Conservation (phyloP, 2,888 invertebrate genomes). For the Drosophila siamana region DNA sequence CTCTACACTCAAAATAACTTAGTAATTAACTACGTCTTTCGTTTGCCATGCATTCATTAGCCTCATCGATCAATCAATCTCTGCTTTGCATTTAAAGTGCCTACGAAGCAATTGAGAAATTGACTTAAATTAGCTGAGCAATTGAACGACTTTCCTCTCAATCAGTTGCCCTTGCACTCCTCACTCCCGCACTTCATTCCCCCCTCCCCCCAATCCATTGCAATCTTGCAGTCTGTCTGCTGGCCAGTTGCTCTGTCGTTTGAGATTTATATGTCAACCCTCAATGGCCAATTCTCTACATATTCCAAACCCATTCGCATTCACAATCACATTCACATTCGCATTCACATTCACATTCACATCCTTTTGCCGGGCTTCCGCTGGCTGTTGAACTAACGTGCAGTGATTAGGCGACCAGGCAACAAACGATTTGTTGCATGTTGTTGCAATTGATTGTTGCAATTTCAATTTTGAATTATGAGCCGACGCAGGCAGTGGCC, state of each 20-base stretch:
- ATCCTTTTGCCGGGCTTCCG: conserved; percentile 63
- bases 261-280: conserved; percentile 69
- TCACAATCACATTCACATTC: conserved; percentile 25
- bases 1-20: too few species aligned
- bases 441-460: conserved; percentile 84
- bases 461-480: conserved; percentile 84
- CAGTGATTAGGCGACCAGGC: conserved; percentile 77
- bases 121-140: conserved; percentile 41
- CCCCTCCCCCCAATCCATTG: too few species aligned
- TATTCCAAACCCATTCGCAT: conserved; percentile 11
- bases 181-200: not conserved
- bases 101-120: conserved; percentile 25
- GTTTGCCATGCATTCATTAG: not conserved
- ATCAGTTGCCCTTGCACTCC: not conserved
- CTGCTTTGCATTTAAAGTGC: not conserved
- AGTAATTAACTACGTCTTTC: too few species aligned
- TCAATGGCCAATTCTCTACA: conserved; percentile 34
- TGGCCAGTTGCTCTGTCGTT: conserved; percentile 15
- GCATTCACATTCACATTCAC: conserved; percentile 42
- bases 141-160: conserved; percentile 20
- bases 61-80: conserved; percentile 17
- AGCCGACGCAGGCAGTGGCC: conserved; percentile 32
- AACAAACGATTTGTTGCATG: conserved; percentile 79
- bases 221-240: not conserved
- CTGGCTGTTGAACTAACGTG: conserved; percentile 58